These are phyloP conservation scores for Nettapus auritus DNA, from an alignment of 2,113 vertebrate genomes.

Conservation along the genomic window DNA sequence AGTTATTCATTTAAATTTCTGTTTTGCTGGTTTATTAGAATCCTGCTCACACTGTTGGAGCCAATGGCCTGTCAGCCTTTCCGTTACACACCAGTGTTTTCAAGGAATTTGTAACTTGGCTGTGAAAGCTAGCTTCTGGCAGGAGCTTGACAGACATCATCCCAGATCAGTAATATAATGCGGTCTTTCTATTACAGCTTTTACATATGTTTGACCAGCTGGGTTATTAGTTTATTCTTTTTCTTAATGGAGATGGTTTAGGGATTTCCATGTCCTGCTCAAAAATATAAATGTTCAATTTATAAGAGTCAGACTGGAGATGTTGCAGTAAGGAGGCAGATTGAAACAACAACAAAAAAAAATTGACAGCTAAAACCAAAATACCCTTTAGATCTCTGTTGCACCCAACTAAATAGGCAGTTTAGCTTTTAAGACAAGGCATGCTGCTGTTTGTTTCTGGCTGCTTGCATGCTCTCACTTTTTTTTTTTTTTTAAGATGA, in stretches of 20 bases:
- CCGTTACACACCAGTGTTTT: not conserved
- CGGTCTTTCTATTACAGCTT: not conserved
- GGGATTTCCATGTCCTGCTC: not conserved
- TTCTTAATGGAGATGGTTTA: not conserved
- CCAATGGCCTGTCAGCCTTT: conserved; percentile 1
- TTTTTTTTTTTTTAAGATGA: not conserved
- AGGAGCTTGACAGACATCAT: not conserved
- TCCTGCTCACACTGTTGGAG: not conserved
- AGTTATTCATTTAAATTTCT: not conserved
- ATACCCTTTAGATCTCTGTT: not conserved
- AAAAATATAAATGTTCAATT: not conserved
- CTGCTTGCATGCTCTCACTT: not conserved
- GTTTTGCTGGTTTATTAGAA: not conserved
- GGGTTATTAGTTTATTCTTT: not conserved
- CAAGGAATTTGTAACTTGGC: not conserved
- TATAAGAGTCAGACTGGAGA: not conserved
- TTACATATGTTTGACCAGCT: not conserved
- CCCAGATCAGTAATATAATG: not conserved
- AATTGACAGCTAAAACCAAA: accelerated
- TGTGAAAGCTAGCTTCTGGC: not conserved
- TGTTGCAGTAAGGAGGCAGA: not conserved
- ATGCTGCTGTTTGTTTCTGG: not conserved
- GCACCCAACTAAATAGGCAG: not conserved
- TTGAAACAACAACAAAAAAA: not conserved
- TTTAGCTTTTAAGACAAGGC: not conserved